Base-by-base conservation (phyloP, 2,888 invertebrate genomes). In the Pachydiplax longipennis region DNA sequence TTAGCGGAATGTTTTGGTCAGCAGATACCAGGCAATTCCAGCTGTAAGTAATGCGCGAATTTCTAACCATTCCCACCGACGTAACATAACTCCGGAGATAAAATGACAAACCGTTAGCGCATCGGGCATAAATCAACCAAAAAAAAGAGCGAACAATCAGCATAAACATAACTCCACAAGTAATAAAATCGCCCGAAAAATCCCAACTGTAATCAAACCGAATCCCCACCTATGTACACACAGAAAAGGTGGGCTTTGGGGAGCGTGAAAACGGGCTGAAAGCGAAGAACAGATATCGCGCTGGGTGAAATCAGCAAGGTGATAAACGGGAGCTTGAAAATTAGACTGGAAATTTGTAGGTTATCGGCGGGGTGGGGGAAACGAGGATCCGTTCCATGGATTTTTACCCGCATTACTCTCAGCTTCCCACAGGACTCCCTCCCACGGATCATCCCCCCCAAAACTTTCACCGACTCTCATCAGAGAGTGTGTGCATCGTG, bases 301-400 rank as follows among this genome's bases (percentile, higher is more conserved):
- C 6, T 44, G 44, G 44, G 44, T 10, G 81, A n/a, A 48, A 83
- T 83, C 18, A 58, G 31, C 83, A 53, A 83, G 58, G 58, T 83
- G 83, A 87, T 87, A 87, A 87, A 65, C 87, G 61, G 87, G 40
- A 87, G 61, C 10, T 61, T n/a, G 61, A 87, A 61, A 87, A 65
- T 87, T 65, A 87, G 87, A 87, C 87, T 65, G 87, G 61, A 87
- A 87, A 87, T 87, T 61, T 65, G 61, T 65, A 65, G 61, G 87
- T 61, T 87, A 65, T 87, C 83, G 83, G 58, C 18, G 35, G 53
- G 44, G 44, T 1, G 82, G 61, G 61, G 40, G 87, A 22, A 40
- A 87, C 15, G 35, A 37, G 87, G 58, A 37, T 65, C 61, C 37
- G 58, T 40, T 87, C 87, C 35, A 87, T 87, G 87, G 61, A 61